These are phyloP conservation scores for Eupithecia dodoneata DNA, from an alignment of 2,888 invertebrate genomes.

Conservation along the genomic window DNA sequence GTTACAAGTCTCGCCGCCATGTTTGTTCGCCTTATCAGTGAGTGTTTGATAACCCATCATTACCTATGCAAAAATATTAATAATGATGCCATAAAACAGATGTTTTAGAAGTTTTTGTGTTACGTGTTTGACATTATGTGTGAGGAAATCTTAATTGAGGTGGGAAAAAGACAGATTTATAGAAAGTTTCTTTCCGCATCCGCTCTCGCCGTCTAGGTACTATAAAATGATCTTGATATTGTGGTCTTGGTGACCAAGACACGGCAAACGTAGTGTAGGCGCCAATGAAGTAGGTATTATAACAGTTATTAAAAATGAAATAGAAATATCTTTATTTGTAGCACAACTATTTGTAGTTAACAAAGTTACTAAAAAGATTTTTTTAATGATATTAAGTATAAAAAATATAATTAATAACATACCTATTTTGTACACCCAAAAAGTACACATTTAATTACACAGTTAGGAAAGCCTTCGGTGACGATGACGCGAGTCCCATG, in stretches of 20 bases:
- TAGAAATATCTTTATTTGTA: too few relatives aligned
- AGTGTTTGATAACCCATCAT: constrained; percentile 29
- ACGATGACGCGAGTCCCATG: too few relatives aligned
- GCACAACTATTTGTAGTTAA: too few relatives aligned
- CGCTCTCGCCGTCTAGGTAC: not conserved
- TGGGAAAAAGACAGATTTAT: not conserved
- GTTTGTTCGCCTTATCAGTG: constrained; percentile 17
- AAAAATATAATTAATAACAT: too few relatives aligned
- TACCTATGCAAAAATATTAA: constrained; percentile 13
- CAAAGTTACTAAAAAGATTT: too few relatives aligned
- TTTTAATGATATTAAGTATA: too few relatives aligned
- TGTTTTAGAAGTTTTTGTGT: not conserved
- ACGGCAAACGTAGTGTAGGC: not conserved
- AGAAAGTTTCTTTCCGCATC: not conserved
- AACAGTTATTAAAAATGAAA: not conserved
- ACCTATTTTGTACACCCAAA: too few relatives aligned
- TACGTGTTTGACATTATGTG: not conserved
- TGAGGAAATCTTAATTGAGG: not conserved
- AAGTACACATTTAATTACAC: too few relatives aligned
- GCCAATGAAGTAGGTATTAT: not conserved
- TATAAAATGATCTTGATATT: not conserved
- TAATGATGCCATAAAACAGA: constrained; percentile 15
- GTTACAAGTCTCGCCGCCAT: constrained; percentile 8
- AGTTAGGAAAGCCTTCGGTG: too few relatives aligned
- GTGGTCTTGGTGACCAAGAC: not conserved